A percentile compares a stretch with the other conserved stretches of the same genome.
Conservation (phyloP, 2,797 vertebrate genomes). For the Malurus splendens region DNA sequence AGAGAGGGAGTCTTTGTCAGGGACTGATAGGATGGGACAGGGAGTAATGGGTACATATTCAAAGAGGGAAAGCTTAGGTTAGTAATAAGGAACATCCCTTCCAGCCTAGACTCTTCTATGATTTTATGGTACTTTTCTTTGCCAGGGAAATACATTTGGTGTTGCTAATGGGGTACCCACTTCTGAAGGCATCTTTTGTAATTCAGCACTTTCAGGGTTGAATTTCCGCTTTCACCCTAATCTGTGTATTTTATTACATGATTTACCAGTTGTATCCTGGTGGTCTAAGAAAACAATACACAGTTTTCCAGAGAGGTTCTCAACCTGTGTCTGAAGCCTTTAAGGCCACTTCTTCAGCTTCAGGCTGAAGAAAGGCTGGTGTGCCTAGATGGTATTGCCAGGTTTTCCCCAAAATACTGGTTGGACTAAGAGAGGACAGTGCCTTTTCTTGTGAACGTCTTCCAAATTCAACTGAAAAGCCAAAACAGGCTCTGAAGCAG, state of each 20-base stretch:
- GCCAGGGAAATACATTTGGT: not conserved
- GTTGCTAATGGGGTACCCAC: not conserved
- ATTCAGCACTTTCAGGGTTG: not conserved
- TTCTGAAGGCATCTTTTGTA: not conserved
- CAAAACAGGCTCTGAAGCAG: not conserved
- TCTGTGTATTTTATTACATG: not conserved
- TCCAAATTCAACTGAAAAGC: not conserved
- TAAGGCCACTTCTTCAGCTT: not conserved
- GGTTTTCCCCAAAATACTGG: not conserved
- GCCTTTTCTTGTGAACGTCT: not conserved
- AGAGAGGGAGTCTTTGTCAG: not conserved
- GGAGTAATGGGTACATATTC: not conserved
- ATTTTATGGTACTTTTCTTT: not conserved
- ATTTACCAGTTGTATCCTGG: not conserved
- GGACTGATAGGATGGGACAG: not conserved
- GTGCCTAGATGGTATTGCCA: not conserved
- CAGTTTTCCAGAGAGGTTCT: not conserved
- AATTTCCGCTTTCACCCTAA: not conserved
- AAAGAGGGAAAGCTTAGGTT: not conserved
- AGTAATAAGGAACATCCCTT: not conserved
- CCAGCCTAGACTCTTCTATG: not conserved
- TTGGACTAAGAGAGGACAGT: not conserved
- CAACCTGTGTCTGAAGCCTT: not conserved
- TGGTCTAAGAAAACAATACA: not conserved
- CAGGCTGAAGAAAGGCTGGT: not conserved